Evolutionary conservation across 2,888 invertebrate genomes (phyloP).

Genomic region (Tanypteryx hageni): DNA sequence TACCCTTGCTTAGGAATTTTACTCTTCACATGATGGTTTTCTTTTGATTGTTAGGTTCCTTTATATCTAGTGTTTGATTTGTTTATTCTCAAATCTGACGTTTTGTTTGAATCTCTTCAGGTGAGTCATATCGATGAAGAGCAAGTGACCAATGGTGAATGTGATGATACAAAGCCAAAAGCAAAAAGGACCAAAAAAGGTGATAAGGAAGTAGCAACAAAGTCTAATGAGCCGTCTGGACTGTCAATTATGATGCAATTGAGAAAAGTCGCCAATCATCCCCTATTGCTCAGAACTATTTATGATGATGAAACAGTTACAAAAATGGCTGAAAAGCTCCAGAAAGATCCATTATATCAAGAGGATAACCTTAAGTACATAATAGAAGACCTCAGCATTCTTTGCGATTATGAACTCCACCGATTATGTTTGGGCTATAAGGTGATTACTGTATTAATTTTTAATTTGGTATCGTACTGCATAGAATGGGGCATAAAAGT

Average conservation of each 20-base stretch:
- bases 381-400: constrained; percentile 89
- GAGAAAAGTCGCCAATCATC: constrained; percentile 96
- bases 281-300: constrained; percentile 87
- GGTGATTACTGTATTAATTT: constrained; percentile 74
- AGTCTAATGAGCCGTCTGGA: constrained; percentile 73
- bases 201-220: not conserved
- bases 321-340: constrained; percentile 84
- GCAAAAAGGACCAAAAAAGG: not conserved
- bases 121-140: constrained; percentile 41
- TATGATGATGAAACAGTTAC: constrained; percentile 81
- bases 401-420: constrained; percentile 96
- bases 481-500: no score
- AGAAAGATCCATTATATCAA: constrained; percentile 83
- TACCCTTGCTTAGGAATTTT: not conserved
- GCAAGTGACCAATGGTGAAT: not conserved
- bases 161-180: constrained; percentile 28
- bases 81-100: no score
- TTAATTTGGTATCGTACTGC: not conserved
- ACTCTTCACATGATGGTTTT: not conserved
- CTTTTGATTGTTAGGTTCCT: no score
- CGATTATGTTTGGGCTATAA: constrained; percentile 83
- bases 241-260: constrained; percentile 94
- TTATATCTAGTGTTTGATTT: no score
- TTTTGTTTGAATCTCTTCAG: not conserved
- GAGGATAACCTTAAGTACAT: constrained; percentile 88